Evolutionary conservation across 2,113 vertebrate species (phyloP).

Genomic region (Mionectes macconnelli): DNA sequence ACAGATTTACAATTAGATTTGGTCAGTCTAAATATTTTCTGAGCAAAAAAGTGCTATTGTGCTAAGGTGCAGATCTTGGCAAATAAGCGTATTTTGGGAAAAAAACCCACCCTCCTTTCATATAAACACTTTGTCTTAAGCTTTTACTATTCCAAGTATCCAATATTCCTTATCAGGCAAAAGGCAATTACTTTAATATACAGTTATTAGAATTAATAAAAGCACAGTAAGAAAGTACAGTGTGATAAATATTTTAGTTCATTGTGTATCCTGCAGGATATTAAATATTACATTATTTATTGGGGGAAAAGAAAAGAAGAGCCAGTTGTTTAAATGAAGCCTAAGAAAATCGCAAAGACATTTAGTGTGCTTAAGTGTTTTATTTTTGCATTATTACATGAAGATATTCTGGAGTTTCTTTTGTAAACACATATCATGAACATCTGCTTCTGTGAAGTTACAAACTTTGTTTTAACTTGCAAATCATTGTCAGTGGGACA

Average conservation of each 20-base stretch:
- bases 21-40: background rate
- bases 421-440: background rate
- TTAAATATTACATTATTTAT: constrained; percentile 60
- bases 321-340: constrained; percentile 12
- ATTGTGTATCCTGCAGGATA: constrained; percentile 50
- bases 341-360: background rate
- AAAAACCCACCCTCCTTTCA: background rate
- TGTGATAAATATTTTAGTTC: constrained; percentile 44
- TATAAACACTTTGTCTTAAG: background rate
- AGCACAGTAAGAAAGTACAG: constrained; percentile 31
- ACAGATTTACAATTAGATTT: background rate
- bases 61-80: background rate
- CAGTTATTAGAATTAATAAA: constrained; percentile 66
- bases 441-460: background rate
- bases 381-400: background rate
- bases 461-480: background rate
- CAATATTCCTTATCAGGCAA: background rate
- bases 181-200: background rate
- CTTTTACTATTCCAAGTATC: background rate
- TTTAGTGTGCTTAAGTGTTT: background rate
- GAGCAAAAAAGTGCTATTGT: background rate
- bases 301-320: accelerated
- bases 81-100: background rate
- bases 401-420: background rate
- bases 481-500: background rate